These are phyloP conservation scores for Nomia melanderi DNA, from an alignment of 1,140 invertebrate genomes.

Conservation along the genomic window DNA sequence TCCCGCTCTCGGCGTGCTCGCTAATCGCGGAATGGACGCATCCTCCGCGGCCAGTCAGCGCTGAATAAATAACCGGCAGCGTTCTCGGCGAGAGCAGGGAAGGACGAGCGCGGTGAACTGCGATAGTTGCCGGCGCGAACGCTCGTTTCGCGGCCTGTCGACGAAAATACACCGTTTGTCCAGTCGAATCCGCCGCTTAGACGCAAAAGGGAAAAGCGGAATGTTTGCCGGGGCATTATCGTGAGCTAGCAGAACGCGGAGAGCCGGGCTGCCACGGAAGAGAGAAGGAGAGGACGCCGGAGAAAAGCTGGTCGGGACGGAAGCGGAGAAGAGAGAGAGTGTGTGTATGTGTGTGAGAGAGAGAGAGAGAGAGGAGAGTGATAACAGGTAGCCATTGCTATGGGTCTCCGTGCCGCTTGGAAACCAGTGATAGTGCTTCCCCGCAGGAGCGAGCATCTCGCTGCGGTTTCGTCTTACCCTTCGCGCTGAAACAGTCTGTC, in stretches of 20 bases:
- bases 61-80: too few species aligned
- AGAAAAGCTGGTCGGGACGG: constrained; percentile 19
- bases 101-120: too few species aligned
- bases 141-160: background rate
- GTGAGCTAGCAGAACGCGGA: constrained; percentile 48
- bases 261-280: constrained; percentile 29
- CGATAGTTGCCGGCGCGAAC: too few species aligned
- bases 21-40: too few species aligned
- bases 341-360: constrained; percentile 13
- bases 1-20: too few species aligned
- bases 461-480: constrained; percentile 44
- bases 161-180: background rate
- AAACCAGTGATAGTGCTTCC: constrained; percentile 69
- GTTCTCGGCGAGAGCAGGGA: too few species aligned
- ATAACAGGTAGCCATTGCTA: constrained; percentile 71
- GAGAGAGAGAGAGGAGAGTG: constrained; percentile 54
- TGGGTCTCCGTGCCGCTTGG: constrained; percentile 56
- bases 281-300: constrained; percentile 45
- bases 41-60: too few species aligned
- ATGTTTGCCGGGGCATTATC: constrained; percentile 67
- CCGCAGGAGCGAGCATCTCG: constrained; percentile 53
- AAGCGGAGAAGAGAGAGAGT: background rate
- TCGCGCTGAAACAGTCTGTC: constrained; percentile 15
- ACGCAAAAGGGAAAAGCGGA: constrained; percentile 41
- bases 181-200: background rate